Evolutionary conservation across 2,113 vertebrate species (phyloP).

Genomic region (Ctenodactylus gundi): DNA sequence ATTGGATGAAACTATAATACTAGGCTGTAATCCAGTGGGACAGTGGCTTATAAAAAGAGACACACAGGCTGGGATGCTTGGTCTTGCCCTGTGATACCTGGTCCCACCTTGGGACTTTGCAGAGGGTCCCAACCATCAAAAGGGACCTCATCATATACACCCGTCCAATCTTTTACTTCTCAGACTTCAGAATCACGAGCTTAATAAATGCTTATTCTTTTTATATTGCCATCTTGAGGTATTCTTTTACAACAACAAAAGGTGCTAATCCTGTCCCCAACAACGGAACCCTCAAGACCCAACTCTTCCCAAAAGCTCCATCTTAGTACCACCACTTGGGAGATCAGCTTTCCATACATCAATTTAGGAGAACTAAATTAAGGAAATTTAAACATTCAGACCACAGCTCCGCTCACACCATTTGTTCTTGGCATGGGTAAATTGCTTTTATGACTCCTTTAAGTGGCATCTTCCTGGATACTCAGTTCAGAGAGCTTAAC

Average conservation of each 20-base stretch:
- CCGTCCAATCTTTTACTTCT: neutral
- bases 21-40: neutral
- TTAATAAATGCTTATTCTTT: neutral
- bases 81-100: neutral
- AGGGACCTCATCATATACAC: neutral
- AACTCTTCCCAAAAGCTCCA: neutral
- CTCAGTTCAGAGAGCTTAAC: neutral
- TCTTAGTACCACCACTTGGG: neutral
- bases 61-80: too few relatives aligned
- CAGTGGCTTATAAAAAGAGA: neutral
- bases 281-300: neutral
- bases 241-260: neutral
- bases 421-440: neutral
- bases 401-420: neutral
- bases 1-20: neutral
- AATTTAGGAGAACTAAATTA: too few relatives aligned
- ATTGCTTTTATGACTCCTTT: conserved; percentile 23
- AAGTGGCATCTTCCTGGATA: neutral
- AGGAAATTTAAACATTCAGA: neutral
- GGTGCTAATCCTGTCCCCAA: neutral
- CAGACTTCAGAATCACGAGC: neutral
- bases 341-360: neutral
- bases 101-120: too few relatives aligned
- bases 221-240: neutral
- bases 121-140: neutral